Conservation (phyloP, 1,140 invertebrate species). For the Papilio aristodemus region DNA sequence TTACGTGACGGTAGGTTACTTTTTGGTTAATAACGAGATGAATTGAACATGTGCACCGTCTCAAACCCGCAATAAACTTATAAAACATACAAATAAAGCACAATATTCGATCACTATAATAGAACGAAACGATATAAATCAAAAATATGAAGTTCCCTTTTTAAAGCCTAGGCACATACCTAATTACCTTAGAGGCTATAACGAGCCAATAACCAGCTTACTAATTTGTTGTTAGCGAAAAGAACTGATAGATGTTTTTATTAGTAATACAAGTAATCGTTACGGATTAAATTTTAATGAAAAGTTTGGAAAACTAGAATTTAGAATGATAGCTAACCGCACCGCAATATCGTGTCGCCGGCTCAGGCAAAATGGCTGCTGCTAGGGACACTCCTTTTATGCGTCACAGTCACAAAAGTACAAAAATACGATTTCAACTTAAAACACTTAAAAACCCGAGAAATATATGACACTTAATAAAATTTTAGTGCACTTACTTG, state of each 20-base stretch:
- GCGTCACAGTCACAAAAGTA: constrained; percentile 78
- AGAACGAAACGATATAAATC: neutral
- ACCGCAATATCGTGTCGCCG: constrained; percentile 78
- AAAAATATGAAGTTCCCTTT: constrained; percentile 28
- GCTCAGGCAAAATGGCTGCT: constrained; percentile 80
- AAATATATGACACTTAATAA: constrained; percentile 60
- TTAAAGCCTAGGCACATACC: constrained; percentile 36
- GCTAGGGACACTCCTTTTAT: constrained; percentile 80
- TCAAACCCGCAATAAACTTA: neutral
- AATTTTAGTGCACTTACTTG: constrained; percentile 77
- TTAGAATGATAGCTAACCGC: constrained; percentile 55
- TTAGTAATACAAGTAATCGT: constrained; percentile 2
- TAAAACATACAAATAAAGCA: neutral
- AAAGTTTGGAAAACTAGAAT: constrained; percentile 43
- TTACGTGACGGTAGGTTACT: constrained; percentile 41
- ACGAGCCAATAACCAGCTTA: constrained; percentile 37
- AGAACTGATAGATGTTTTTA: constrained; percentile 5
- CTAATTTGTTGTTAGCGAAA: constrained; percentile 12
- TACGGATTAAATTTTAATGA: constrained; percentile 3
- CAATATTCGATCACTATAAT: constrained; percentile 2
- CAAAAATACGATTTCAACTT: constrained; percentile 50
- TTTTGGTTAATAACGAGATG: constrained; percentile 15
- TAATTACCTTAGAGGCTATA: constrained; percentile 37
- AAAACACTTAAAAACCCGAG: constrained; percentile 56
- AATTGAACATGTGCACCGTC: neutral